phyloP scores from a whole-genome alignment of 2,113 vertebrate species.

The Cettia cetti region DNA sequence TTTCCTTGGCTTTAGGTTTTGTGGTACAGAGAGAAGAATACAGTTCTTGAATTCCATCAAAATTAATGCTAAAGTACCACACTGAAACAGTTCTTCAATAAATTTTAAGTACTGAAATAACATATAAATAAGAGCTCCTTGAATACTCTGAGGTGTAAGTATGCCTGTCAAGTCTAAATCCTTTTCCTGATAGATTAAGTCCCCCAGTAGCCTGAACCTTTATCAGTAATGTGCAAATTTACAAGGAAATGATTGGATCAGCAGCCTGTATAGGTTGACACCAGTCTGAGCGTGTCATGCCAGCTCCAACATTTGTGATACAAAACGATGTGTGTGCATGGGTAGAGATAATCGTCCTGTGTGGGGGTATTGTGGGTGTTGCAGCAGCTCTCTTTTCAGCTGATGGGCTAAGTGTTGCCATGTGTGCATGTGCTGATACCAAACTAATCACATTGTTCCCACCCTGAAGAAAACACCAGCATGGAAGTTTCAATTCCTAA shows the following conservation, averaged over 20 bases:
- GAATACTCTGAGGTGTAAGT: conserved; percentile 20
- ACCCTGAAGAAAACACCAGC: not conserved
- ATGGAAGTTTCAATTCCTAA: not conserved
- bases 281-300: not conserved
- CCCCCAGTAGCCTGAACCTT: conserved; percentile 12
- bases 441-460: not conserved
- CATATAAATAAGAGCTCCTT: conserved; percentile 13
- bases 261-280: not conserved
- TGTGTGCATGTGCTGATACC: not conserved
- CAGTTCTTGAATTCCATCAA: not conserved
- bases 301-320: not conserved
- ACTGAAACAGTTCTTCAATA: not conserved
- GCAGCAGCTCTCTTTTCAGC: not conserved
- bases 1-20: not conserved
- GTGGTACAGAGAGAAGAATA: not conserved
- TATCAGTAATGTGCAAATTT: conserved; percentile 48
- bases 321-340: not conserved
- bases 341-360: not conserved
- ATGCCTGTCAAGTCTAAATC: conserved; percentile 38
- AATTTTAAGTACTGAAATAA: conserved; percentile 25
- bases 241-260: conserved; percentile 8
- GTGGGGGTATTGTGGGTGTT: not conserved
- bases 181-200: conserved; percentile 36
- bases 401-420: not conserved
- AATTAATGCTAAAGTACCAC: not conserved